Base-by-base conservation (phyloP, 2,888 invertebrate genomes). In the Palloptera scutellata region DNA sequence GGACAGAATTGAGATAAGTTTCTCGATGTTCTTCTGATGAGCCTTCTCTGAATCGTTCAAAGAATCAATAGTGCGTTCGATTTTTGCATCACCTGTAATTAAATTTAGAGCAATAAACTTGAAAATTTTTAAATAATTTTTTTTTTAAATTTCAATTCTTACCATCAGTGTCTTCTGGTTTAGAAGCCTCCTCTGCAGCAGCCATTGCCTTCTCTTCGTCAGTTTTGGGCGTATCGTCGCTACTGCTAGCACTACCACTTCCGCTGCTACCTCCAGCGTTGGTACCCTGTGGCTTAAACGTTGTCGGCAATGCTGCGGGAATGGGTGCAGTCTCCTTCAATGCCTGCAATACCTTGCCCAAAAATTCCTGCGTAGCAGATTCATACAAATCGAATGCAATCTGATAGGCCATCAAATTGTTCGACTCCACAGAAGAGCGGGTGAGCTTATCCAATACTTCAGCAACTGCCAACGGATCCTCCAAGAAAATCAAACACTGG, bases 331-430 rank as follows among this genome's bases (percentile, higher is more conserved):
- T 94, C 59, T 90, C 90, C 77, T 92, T 88, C 9, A 97, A 86
- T 17, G 94, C 93, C 81, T 93, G 92, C 72, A 96, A 85, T 11
- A 97, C 94, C 75, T 93, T 89, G 11, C 92, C 93, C 61, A 99
- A 87, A 84, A 98, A 98, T 83, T 98, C 97, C 85, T 99, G 99
- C 1, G 98, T 98, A 0, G 98, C 99, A 53, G 97, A 97, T 84
- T 99, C 99, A 82, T 99, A 99, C 76, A 99, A 88, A 88, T 99
- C 99, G 86, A 99, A 99, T 0, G 92, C 97, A 78, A 99, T 97
- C 87, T 99, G 99, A 86, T 97, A 99, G 0, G 97, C 97, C 95
- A 98, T 98, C 52, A 98, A 86, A 68, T 93, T 92, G 72, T 91
- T 91, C 72, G 94, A 92, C 79, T 91, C 90, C 1, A 82, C 76